These are phyloP conservation scores for Fistularia commersonii DNA, from an alignment of 2,797 vertebrate genomes.

Conservation along the genomic window DNA sequence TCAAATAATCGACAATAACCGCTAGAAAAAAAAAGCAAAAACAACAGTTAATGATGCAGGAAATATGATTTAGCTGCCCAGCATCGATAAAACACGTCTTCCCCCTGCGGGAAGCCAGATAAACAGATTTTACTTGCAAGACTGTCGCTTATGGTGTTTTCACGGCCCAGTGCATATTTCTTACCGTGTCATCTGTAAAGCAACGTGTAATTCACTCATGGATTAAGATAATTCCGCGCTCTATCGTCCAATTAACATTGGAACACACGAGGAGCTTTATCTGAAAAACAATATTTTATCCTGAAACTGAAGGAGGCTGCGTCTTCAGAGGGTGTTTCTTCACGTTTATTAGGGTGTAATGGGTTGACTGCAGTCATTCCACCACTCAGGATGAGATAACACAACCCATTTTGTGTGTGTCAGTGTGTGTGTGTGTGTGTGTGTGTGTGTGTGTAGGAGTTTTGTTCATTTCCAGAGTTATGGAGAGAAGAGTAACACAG, in stretches of 20 bases:
- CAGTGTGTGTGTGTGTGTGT: no score
- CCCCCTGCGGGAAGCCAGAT: slow-evolving; percentile 34
- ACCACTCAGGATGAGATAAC: no score
- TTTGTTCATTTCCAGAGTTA: no score
- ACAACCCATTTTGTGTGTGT: no score
- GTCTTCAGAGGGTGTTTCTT: slow-evolving; percentile 37
- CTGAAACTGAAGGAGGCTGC: slow-evolving; percentile 36
- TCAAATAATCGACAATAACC: slow-evolving; percentile 12
- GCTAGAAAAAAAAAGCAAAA: slow-evolving; percentile 14
- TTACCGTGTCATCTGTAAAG: slow-evolving; percentile 50
- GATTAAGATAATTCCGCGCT: slow-evolving; percentile 60
- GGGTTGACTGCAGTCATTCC: slow-evolving; percentile 17
- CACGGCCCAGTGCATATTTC: slow-evolving; percentile 36
- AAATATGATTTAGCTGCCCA: slow-evolving; percentile 48
- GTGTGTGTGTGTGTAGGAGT: no score
- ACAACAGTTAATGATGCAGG: slow-evolving; percentile 52
- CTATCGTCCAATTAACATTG: slow-evolving; percentile 60
- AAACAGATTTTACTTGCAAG: slow-evolving; percentile 53
- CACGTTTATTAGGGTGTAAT: slow-evolving; percentile 19
- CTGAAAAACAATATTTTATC: slow-evolving; percentile 45
- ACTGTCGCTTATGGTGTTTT: slow-evolving; percentile 49
- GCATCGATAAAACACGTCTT: slow-evolving; percentile 32
- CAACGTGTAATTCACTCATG: slow-evolving; percentile 59
- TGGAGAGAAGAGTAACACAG: no score
- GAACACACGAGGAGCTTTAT: slow-evolving; percentile 49